Conservation (phyloP, 2,888 invertebrate genomes). For the Cremastinae sp. region DNA sequence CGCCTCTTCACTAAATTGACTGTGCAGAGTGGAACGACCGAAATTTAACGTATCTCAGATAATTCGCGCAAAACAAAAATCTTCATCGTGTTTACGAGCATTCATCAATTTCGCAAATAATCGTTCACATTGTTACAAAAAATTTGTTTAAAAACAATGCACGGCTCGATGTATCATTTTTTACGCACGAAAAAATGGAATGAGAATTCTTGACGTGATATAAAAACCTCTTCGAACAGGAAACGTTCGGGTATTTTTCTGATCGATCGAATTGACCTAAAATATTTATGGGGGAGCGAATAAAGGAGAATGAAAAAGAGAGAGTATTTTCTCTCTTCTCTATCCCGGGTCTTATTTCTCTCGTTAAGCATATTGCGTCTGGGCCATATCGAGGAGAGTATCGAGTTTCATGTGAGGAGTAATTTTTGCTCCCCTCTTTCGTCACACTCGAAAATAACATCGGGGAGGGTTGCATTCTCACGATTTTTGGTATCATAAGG, state of each 20-base stretch:
- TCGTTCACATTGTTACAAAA: too few species aligned
- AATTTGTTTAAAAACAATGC: too few species aligned
- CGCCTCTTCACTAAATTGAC: conserved; percentile 4
- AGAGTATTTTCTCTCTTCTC: neutral
- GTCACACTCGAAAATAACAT: conserved; percentile 28
- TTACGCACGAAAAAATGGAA: neutral
- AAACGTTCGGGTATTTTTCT: neutral
- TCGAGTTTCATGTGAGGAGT: conserved; percentile 45
- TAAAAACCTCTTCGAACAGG: conserved; percentile 2
- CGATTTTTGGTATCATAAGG: conserved; percentile 5
- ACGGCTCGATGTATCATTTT: neutral
- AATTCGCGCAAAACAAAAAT: neutral
- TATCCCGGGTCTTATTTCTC: conserved; percentile 1
- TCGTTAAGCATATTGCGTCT: conserved; percentile 33
- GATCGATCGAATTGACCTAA: conserved; percentile 36
- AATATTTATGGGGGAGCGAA: conserved; percentile 36
- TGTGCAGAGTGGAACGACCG: neutral
- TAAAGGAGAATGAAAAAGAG: neutral
- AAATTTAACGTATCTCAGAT: neutral
- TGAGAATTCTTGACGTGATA: neutral
- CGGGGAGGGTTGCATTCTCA: neutral
- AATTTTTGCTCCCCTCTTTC: conserved; percentile 29
- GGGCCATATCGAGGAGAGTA: conserved; percentile 23
- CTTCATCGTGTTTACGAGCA: neutral
- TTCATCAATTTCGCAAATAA: neutral